A percentile compares a stretch with the other conserved stretches of the same genome.
phyloP scores from a whole-genome alignment of 2,888 invertebrate genomes.

The Andrena praecox region DNA sequence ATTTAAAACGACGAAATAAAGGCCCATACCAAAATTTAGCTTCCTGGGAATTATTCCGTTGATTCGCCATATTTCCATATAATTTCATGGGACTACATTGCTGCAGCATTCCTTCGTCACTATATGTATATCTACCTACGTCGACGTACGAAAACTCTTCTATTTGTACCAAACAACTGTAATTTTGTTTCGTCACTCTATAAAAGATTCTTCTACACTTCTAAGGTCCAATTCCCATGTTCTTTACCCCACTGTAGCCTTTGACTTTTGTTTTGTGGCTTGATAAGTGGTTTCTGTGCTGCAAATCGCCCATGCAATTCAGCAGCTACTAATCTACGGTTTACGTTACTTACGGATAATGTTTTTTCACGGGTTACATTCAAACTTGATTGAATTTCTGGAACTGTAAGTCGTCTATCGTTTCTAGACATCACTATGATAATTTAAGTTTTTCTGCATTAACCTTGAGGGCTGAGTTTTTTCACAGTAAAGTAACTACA shows the following conservation, averaged over 20 bases:
- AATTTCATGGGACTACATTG: too few species aligned
- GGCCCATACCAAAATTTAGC: too few species aligned
- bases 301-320: slow-evolving; percentile 21
- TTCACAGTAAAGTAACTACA: too few species aligned
- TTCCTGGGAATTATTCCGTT: too few species aligned
- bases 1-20: too few species aligned
- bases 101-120: not conserved
- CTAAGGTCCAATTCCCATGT: not conserved
- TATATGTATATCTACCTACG: too few species aligned
- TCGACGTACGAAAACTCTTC: not conserved
- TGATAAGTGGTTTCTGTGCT: slow-evolving; percentile 5
- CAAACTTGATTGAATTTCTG: slow-evolving; percentile 7
- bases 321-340: slow-evolving; percentile 13
- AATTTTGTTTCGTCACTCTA: not conserved
- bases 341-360: slow-evolving; percentile 12
- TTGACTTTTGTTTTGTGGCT: not conserved
- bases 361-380: not conserved
- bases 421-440: not conserved
- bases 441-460: too few species aligned
- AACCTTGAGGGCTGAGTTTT: too few species aligned
- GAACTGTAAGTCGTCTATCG: not conserved
- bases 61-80: too few species aligned
- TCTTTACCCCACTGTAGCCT: not conserved
- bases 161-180: not conserved
- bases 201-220: slow-evolving; percentile 9